These are phyloP conservation scores for Pantherophis vulpinus DNA, from an alignment of 2,797 vertebrate genomes.

Conservation along the genomic window DNA sequence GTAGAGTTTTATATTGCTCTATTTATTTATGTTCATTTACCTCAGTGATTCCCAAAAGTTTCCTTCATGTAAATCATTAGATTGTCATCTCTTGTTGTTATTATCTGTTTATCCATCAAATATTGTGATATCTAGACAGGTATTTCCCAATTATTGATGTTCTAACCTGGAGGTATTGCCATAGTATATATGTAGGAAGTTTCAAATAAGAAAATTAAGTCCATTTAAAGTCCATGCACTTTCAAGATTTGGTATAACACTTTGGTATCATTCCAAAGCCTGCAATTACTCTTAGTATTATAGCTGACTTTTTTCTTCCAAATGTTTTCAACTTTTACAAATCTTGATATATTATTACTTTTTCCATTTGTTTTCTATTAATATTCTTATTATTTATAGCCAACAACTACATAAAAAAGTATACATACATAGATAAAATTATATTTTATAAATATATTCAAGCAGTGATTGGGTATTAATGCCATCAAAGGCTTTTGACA, in stretches of 20 bases:
- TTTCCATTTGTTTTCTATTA: background rate
- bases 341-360: background rate
- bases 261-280: background rate
- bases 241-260: background rate
- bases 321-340: background rate
- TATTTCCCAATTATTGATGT: background rate
- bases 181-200: background rate
- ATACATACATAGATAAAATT: background rate
- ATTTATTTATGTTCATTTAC: background rate
- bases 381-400: background rate
- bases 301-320: background rate
- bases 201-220: background rate
- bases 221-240: background rate
- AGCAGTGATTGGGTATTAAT: background rate
- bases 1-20: background rate
- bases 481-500: background rate
- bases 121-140: background rate
- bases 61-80: background rate
- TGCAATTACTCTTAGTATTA: background rate
- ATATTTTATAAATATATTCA: background rate
- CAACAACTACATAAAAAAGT: background rate
- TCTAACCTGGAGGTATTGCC: background rate
- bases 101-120: background rate
- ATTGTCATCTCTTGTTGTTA: background rate
- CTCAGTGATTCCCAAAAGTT: background rate